Conservation (phyloP, 2,888 invertebrate genomes). For the Pharmacophagus antenor region DNA sequence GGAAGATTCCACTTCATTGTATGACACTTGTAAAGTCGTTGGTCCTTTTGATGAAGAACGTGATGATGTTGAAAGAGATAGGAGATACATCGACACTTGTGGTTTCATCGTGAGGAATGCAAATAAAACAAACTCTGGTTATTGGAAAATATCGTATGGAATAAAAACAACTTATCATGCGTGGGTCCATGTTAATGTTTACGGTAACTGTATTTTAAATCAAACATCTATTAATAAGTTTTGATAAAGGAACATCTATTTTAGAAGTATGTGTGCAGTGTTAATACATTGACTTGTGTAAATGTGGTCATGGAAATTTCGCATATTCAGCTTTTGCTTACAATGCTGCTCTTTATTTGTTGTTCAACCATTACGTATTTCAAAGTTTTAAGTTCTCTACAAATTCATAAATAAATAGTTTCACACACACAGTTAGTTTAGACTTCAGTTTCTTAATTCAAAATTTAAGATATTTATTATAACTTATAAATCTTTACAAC, state of each 20-base stretch:
- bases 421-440: no score
- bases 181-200: constrained; percentile 45
- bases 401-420: no score
- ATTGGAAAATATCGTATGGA: constrained; percentile 58
- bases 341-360: constrained; percentile 1
- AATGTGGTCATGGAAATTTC: neutral
- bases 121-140: constrained; percentile 42
- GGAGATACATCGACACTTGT: constrained; percentile 43
- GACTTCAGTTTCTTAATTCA: no score
- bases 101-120: constrained; percentile 50
- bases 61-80: constrained; percentile 38
- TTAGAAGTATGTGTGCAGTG: neutral
- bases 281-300: neutral
- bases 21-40: constrained; percentile 52
- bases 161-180: constrained; percentile 49
- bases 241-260: neutral
- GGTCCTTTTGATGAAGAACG: constrained; percentile 41
- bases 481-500: no score
- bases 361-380: neutral
- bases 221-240: neutral
- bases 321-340: constrained; percentile 15
- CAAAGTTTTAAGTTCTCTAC: neutral
- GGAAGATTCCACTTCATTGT: constrained; percentile 40
- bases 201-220: constrained; percentile 45
- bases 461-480: neutral